phyloP scores from a whole-genome alignment of 2,888 invertebrate genomes.

The Philhelius pedissequus region DNA sequence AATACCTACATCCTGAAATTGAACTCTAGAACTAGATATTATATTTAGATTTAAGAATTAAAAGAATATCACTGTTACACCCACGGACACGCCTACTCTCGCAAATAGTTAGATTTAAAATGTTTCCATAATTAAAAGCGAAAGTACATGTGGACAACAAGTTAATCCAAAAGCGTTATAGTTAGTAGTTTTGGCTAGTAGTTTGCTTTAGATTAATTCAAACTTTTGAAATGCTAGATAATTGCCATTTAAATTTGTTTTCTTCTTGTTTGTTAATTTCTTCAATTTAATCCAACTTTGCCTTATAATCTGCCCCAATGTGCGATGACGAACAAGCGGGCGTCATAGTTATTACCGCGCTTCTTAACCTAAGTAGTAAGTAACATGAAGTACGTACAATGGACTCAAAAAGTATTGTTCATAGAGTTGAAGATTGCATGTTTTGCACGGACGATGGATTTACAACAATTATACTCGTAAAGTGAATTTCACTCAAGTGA shows the following conservation, averaged over 20 bases:
- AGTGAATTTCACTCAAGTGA: conserved; percentile 57
- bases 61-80: too few relatives aligned
- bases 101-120: not conserved
- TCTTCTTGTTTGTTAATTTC: too few relatives aligned
- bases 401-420: conserved; percentile 9
- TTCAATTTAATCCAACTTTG: not conserved
- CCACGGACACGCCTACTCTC: not conserved
- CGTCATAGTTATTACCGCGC: not conserved
- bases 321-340: not conserved
- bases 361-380: conserved; percentile 6
- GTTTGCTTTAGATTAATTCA: too few relatives aligned
- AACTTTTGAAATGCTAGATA: too few relatives aligned
- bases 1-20: too few relatives aligned
- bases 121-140: too few relatives aligned
- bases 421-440: conserved; percentile 37
- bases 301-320: not conserved
- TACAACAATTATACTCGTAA: conserved; percentile 36
- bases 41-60: too few relatives aligned
- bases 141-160: too few relatives aligned
- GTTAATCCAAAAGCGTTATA: too few relatives aligned
- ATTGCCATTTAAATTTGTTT: too few relatives aligned
- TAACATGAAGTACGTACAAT: conserved; percentile 10
- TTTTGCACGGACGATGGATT: conserved; percentile 42
- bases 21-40: too few relatives aligned
- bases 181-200: too few relatives aligned